phyloP scores from a whole-genome alignment of 2,888 invertebrate species.

The Hypomecis punctinalis region DNA sequence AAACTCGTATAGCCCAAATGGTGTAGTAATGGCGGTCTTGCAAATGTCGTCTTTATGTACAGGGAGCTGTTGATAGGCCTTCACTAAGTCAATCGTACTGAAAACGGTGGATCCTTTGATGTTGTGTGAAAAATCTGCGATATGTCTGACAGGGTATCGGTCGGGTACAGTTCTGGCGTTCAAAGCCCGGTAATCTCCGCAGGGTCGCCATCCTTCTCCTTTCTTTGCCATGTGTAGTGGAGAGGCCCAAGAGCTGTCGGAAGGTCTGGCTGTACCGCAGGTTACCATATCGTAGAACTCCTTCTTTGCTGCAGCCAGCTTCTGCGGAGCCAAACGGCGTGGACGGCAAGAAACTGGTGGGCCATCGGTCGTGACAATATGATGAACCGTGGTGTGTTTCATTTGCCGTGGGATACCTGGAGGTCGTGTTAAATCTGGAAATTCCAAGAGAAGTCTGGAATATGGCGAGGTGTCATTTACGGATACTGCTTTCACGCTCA shows the following conservation, averaged over 20 bases:
- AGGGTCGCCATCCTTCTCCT: slow-evolving; percentile 40
- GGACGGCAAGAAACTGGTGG: slow-evolving; percentile 30
- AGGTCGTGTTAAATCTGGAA: too few relatives aligned
- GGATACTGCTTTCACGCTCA: too few relatives aligned
- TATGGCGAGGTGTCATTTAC: too few relatives aligned
- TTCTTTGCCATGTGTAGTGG: slow-evolving; percentile 34
- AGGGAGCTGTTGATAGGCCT: too few relatives aligned
- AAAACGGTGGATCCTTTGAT: too few relatives aligned
- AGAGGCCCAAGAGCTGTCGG: slow-evolving; percentile 50
- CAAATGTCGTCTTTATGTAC: too few relatives aligned
- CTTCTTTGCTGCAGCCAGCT: neutral
- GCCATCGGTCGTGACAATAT: slow-evolving; percentile 25
- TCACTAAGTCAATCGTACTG: too few relatives aligned
- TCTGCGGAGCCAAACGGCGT: neutral
- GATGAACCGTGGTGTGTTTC: too few relatives aligned
- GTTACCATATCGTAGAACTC: slow-evolving; percentile 31
- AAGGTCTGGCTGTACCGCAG: slow-evolving; percentile 42
- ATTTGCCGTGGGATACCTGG: too few relatives aligned
- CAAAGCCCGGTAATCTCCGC: slow-evolving; percentile 54
- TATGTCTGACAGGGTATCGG: too few relatives aligned
- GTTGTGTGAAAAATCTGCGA: too few relatives aligned
- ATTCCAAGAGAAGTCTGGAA: too few relatives aligned
- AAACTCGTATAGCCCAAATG: slow-evolving; percentile 51
- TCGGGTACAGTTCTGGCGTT: slow-evolving; percentile 48
- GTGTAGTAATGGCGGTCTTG: slow-evolving; percentile 56